Evolutionary conservation across 2,797 vertebrate genomes (phyloP), one percentile per base, ranked within the genome.

Genomic region (Xiphophorus birchmanni): DNA sequence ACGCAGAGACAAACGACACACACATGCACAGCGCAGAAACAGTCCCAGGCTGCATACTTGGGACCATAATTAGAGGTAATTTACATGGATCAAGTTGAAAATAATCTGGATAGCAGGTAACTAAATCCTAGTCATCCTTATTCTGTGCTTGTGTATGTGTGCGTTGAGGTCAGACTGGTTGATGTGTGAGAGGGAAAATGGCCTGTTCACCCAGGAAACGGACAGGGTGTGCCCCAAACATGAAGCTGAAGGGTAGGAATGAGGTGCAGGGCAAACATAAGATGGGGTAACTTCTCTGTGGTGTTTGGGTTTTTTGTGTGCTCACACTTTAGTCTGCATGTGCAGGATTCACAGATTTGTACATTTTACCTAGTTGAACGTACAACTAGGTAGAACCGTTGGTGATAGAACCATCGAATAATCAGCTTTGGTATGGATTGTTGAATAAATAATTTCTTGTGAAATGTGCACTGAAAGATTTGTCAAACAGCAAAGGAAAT

Each of bases 51-150:
- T 88, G 79, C 84, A 91, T 88, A 83, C 86, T 93, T 86, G 86
- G 75, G 79, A 81, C 78, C 84, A 84, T 94, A 93, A 94, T 93
- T 94, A 93, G 74, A 90, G 89, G 90, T 95, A 80, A 91, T 92
- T 94, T 91, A 91, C 92, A 91, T 81, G 91, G 94, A 95, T 95
- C 91, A 91, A 90, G 93, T 94, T 93, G 84, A 94, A 91, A 89
- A 89, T 94, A 92, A 95, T 95, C 91, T 93, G 85, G 86, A 90
- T 77, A 88, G 88, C 86, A 90, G 87, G 89, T 91, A 92, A 94
- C 91, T 80, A 69, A 89, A 94, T 72, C 80, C 86, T 44, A 65
- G 86, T 48, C 91, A 86, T 90, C 84, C 80, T 85, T 26, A 11
- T 58, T 67, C 80, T 0, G 17, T 82, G 11, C 81, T 0, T 84